Conservation (phyloP, 2,888 invertebrate species). For the Mycalesis mineus region DNA sequence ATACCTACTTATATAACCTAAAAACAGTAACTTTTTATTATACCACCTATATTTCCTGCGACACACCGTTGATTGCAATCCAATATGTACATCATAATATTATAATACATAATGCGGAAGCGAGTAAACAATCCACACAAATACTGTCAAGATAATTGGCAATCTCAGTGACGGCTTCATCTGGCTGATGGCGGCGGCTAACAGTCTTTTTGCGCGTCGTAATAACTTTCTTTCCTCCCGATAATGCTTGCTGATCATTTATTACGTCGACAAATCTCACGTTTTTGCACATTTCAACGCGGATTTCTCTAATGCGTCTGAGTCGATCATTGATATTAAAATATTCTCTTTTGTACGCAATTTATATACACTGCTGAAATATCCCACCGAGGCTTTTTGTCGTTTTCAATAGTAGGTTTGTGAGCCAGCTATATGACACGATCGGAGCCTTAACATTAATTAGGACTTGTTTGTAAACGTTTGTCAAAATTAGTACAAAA, state of each 20-base stretch:
- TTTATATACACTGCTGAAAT: no score
- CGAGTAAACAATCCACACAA: conserved; percentile 30
- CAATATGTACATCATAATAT: background rate
- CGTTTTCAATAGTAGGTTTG: no score
- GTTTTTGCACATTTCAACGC: conserved; percentile 40
- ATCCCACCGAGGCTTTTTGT: no score
- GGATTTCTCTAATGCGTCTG: conserved; percentile 29
- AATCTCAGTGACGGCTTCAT: conserved; percentile 50
- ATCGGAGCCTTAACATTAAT: no score
- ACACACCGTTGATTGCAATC: background rate
- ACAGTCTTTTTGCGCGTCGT: conserved; percentile 44
- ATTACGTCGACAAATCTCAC: conserved; percentile 43
- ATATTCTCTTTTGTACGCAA: no score
- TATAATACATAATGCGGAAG: conserved; percentile 22
- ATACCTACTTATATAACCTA: no score
- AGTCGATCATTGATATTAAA: background rate
- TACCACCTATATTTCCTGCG: background rate
- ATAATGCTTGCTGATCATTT: conserved; percentile 36
- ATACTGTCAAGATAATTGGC: conserved; percentile 36
- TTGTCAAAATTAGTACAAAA: no score
- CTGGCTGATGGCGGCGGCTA: conserved; percentile 45
- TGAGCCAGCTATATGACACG: no score
- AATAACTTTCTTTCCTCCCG: conserved; percentile 44
- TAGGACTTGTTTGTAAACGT: no score
- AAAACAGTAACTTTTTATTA: no score